Conservation (phyloP, 2,113 vertebrate genomes). For the Phoenicopterus ruber region DNA sequence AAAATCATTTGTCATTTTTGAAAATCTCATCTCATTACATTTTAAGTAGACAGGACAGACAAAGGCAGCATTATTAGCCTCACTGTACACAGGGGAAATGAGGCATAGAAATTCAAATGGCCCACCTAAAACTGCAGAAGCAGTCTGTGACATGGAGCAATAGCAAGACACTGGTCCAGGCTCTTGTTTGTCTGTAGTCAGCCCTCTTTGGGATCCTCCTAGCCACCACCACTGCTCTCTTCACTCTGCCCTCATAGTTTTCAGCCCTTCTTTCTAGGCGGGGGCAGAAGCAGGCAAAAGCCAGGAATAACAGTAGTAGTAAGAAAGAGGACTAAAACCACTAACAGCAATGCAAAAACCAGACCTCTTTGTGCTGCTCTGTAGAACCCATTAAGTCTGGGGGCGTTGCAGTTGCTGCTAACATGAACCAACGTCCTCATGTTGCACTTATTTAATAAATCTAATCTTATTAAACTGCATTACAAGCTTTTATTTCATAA, state of each 20-base stretch:
- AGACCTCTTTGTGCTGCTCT: neutral
- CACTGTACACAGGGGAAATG: constrained; percentile 25
- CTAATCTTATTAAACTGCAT: constrained; percentile 54
- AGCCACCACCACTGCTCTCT: neutral
- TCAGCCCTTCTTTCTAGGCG: neutral
- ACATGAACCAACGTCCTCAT: neutral
- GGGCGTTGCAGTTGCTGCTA: neutral
- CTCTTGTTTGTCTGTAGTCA: neutral
- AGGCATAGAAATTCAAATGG: constrained; percentile 40
- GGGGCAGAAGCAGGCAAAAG: neutral
- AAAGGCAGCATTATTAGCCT: constrained; percentile 39
- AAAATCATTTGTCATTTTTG: constrained; percentile 12
- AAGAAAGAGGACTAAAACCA: neutral
- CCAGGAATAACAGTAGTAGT: neutral
- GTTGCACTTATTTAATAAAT: constrained; percentile 46
- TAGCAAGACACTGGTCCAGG: neutral
- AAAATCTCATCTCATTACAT: constrained; percentile 39
- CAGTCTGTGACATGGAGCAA: neutral
- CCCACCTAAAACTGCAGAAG: neutral
- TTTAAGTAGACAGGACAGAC: constrained; percentile 12
- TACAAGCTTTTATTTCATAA: constrained; percentile 47
- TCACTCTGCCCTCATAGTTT: neutral
- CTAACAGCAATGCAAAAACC: neutral
- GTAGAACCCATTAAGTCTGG: neutral
- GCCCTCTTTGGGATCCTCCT: neutral